These are phyloP conservation scores for Dyspetes luteomarginatus DNA, from an alignment of 2,888 invertebrate genomes.

Conservation along the genomic window DNA sequence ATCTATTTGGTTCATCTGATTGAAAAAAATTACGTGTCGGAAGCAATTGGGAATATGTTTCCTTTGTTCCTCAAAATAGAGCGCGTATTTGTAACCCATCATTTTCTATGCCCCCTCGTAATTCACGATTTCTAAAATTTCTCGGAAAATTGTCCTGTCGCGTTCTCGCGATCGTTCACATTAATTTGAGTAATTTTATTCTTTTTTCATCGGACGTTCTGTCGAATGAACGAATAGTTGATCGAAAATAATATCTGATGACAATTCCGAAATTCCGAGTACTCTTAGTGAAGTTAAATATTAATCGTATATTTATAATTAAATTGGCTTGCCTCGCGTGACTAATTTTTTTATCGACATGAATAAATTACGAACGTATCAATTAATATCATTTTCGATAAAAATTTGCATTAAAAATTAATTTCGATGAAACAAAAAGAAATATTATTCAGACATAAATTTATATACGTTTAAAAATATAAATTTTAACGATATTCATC, in stretches of 20 bases:
- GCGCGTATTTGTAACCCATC: background rate
- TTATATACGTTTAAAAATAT: no score
- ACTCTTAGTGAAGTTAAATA: background rate
- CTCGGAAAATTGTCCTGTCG: background rate
- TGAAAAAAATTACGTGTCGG: background rate
- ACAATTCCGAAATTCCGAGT: background rate
- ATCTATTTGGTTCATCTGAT: slow-evolving; percentile 46
- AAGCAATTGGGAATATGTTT: slow-evolving; percentile 34
- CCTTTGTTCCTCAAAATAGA: slow-evolving; percentile 26
- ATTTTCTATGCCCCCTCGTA: background rate
- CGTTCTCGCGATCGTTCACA: background rate
- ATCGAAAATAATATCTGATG: background rate
- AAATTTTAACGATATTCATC: no score
- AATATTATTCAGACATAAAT: no score
- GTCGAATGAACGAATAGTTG: background rate
- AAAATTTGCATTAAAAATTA: no score
- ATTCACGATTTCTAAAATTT: background rate
- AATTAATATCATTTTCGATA: background rate
- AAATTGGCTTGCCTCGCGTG: background rate
- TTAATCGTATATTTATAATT: background rate
- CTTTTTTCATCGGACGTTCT: background rate
- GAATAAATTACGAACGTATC: background rate
- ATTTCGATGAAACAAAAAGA: no score
- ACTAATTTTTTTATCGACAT: background rate
- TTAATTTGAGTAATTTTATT: background rate